Conservation (phyloP, 1,140 invertebrate species). For the Drosophila lacertosa region DNA sequence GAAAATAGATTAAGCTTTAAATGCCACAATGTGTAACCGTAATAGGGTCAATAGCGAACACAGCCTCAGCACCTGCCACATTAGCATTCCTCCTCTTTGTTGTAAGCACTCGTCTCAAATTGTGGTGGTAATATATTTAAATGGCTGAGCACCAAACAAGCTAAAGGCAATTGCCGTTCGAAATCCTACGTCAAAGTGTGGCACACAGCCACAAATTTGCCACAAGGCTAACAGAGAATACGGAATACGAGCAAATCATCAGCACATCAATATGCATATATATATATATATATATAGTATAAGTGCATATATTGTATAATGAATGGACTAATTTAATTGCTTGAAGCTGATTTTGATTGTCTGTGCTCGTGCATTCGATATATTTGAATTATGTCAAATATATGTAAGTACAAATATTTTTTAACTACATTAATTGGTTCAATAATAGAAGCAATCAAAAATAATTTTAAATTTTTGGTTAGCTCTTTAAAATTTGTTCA, state of each 20-base stretch:
- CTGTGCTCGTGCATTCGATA: not conserved
- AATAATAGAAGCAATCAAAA: too few relatives aligned
- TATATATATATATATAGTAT: not conserved
- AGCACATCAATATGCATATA: not conserved
- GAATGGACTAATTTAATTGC: conserved; percentile 5
- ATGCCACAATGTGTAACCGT: conserved; percentile 47
- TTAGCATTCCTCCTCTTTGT: conserved; percentile 45
- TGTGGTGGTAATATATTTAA: conserved; percentile 50
- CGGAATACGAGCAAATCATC: too few relatives aligned
- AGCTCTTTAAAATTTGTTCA: too few relatives aligned
- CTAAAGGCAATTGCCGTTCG: conserved; percentile 36
- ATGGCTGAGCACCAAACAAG: conserved; percentile 33
- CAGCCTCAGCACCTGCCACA: conserved; percentile 30
- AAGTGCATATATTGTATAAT: not conserved
- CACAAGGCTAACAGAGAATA: not conserved
- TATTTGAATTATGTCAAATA: not conserved
- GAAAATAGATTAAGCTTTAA: conserved; percentile 52
- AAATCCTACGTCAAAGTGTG: conserved; percentile 1
- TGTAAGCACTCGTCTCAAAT: conserved; percentile 26
- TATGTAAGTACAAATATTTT: not conserved
- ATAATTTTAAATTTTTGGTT: too few relatives aligned
- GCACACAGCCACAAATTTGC: conserved; percentile 1
- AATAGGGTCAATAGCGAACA: conserved; percentile 45
- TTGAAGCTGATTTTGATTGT: not conserved
- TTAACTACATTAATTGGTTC: not conserved